phyloP scores from a whole-genome alignment of 2,888 invertebrate genomes.

The Scaeva pyrastri region DNA sequence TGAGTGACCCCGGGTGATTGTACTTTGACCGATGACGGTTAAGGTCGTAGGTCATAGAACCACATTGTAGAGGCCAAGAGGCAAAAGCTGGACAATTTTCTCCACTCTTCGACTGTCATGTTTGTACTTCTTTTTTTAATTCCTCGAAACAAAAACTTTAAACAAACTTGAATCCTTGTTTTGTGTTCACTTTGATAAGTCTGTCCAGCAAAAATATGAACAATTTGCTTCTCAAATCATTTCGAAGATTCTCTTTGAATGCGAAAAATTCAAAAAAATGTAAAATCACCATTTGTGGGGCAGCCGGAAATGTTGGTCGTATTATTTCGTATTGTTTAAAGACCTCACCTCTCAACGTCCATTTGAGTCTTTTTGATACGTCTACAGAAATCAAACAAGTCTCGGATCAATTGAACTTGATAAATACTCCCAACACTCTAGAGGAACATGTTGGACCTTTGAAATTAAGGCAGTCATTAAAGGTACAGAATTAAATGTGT shows the following conservation, averaged over 20 bases:
- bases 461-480: constrained; percentile 64
- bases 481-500: too few species aligned
- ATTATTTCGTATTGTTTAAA: constrained; percentile 72
- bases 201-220: constrained; percentile 39
- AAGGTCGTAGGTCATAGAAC: too few species aligned
- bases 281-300: constrained; percentile 71
- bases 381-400: constrained; percentile 52
- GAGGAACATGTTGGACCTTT: constrained; percentile 66
- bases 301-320: constrained; percentile 69
- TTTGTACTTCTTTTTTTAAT: too few species aligned
- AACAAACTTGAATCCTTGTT: not conserved
- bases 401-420: constrained; percentile 59
- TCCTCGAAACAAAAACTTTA: too few species aligned
- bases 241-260: constrained; percentile 38
- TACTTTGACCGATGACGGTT: too few species aligned
- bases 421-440: constrained; percentile 60
- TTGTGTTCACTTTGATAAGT: not conserved
- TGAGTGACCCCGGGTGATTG: too few species aligned
- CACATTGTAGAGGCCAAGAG: too few species aligned
- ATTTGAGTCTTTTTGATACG: constrained; percentile 66
- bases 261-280: constrained; percentile 43
- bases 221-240: constrained; percentile 21
- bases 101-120: too few species aligned
- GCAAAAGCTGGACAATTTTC: too few species aligned
- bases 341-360: constrained; percentile 53